Evolutionary conservation across 2,797 vertebrate genomes (phyloP), one percentile per base, ranked within the genome.

Genomic region (Girardinus metallicus): DNA sequence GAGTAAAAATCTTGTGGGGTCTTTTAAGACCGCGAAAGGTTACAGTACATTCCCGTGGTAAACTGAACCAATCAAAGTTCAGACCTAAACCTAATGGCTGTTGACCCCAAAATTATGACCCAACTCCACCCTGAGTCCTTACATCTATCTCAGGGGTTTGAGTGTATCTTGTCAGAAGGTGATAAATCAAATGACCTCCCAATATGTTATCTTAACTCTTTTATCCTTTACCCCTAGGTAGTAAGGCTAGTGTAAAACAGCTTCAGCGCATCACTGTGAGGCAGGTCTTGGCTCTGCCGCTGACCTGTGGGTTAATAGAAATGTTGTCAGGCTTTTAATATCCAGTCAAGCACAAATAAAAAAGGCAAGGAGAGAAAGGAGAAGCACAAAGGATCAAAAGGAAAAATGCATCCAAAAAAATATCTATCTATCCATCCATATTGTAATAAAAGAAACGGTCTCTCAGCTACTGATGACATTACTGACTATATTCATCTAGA

Each of bases 241-340:
- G 86, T 73, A 60, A 78, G 77, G 80, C 83, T 76, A 82, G 83
- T 91, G 93, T 93, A 93, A 93, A 92, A 85, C 84, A 83, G 82
- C 82, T 89, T 90, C 87, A 88, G 90, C 87, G 86, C 74, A 91
- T 91, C 80, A 88, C 87, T 86, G 43, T 46, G 84, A 81, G 78
- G 78, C 83, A 18, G 83, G 80, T 82, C 87, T 88, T 91, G 85
- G 83, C 82, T 87, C 84, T 74, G 74, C 84, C 75, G 71, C 88
- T 91, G 94, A 95, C 94, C 93, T 80, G 31, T 36, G 60, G 93
- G 95, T 94, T 96, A 95, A 96, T 94, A 86, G 92, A 94, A 93
- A 92, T 88, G 88, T 90, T 91, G 91, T 91, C 86, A 79, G 83
- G 85, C 86, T 88, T 88, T 90, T 92, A 88, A 91, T 89, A 91